These are phyloP conservation scores for Pelecanus crispus DNA, from an alignment of 2,113 vertebrate species.

Conservation along the genomic window DNA sequence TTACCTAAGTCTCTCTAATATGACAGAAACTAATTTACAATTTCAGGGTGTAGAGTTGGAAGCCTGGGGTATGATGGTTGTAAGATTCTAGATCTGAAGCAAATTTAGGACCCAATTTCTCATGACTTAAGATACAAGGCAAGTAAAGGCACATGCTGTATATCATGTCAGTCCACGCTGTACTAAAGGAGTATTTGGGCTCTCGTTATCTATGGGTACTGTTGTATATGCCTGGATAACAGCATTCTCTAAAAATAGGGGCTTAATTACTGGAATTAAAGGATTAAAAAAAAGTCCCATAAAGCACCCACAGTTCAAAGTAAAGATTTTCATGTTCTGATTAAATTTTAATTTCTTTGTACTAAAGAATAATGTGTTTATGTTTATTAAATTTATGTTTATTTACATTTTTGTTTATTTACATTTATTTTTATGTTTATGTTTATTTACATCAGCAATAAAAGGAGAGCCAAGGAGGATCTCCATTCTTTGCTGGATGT, in stretches of 20 bases:
- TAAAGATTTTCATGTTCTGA: not conserved
- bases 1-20: not conserved
- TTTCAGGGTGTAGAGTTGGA: not conserved
- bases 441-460: no score
- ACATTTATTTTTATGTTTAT: no score
- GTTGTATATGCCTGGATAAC: not conserved
- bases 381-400: no score
- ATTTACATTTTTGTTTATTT: no score
- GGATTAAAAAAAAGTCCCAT: not conserved
- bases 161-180: not conserved
- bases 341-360: constrained; percentile 55
- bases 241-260: not conserved
- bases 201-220: not conserved
- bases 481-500: no score
- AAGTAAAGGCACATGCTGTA: not conserved
- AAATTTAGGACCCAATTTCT: not conserved
- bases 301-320: not conserved
- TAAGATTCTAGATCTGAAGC: not conserved
- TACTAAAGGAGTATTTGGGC: not conserved
- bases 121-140: not conserved
- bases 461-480: no score
- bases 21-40: not conserved
- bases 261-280: not conserved
- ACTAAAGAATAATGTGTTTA: constrained; percentile 15
- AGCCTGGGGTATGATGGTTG: not conserved